Conservation (phyloP, 2,888 invertebrate genomes). For the Pseudococcus longispinus region DNA sequence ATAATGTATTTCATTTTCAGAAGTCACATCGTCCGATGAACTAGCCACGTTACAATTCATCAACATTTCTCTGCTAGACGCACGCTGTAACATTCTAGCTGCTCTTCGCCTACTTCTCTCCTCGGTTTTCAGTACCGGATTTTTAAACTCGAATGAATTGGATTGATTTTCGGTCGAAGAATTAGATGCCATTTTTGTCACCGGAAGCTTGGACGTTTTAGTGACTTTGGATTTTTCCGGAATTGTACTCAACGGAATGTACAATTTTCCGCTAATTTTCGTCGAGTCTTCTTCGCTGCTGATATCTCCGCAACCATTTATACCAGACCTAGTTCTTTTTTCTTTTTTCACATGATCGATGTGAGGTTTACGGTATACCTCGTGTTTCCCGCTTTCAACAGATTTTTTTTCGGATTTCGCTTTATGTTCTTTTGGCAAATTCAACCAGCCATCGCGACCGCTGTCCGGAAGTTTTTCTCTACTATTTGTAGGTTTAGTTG, state of each 20-base stretch:
- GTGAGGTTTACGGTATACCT: conserved; percentile 51
- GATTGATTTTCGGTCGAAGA: conserved; percentile 44
- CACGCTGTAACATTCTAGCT: conserved; percentile 65
- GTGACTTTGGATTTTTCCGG: conserved; percentile 53
- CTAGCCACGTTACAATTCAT: conserved; percentile 64
- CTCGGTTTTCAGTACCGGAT: conserved; percentile 53
- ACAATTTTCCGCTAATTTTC: conserved; percentile 45
- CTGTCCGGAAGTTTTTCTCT: conserved; percentile 56
- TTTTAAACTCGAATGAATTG: conserved; percentile 10
- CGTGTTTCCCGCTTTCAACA: background rate
- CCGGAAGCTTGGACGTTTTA: background rate
- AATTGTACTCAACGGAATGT: conserved; percentile 59
- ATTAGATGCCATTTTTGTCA: conserved; percentile 51
- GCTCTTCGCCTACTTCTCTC: conserved; percentile 60
- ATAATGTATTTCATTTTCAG: conserved; percentile 57
- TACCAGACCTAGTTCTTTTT: background rate
- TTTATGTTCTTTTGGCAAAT: conserved; percentile 59
- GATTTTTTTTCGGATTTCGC: background rate
- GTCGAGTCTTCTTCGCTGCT: conserved; percentile 62
- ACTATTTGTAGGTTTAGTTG: background rate
- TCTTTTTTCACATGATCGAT: conserved; percentile 44
- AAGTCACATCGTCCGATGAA: conserved; percentile 66
- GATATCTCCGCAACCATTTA: conserved; percentile 64
- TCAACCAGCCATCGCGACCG: conserved; percentile 60
- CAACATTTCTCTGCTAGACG: conserved; percentile 65